Base-by-base conservation (phyloP, 2,888 invertebrate genomes). In the Parapristionchus giblindavisi region DNA sequence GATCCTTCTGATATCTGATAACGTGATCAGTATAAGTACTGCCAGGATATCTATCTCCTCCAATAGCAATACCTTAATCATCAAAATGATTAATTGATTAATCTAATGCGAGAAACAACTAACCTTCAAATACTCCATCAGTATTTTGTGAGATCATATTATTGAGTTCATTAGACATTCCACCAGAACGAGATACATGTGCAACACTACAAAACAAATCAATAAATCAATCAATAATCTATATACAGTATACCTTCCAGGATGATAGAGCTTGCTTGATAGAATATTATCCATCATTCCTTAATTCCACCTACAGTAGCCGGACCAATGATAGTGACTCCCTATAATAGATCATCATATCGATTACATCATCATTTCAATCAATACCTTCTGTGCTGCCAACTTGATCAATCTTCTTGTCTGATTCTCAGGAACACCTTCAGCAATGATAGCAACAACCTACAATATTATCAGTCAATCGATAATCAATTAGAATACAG, bases 111-210 rank as follows among this genome's bases (percentile, higher is more conserved):
- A 29, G 14, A 14, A 21, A 14, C 14, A n/a, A n/a, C n/a, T n/a
- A n/a, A n/a, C n/a, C 68, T 38, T 61, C 63, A 85, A 93, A 93
- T 0, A 97, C 98, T 4, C 98, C 98, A 89, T 99, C 94, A 0
- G 99, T 96, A 73, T 96, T 93, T 87, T 96, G 94, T 0, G 96
- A 94, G 78, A 99, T 92, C 66, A 99, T 96, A 89, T 99, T 99
- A 91, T 99, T 99, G 77, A 99, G 90, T 89, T 99, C 99, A 89
- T 99, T 99, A 68, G 96, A 97, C 99, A 99, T 99, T 11, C 99
- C 99, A 40, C 99, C 99, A 0, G 97, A 98, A 32, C 98, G 92
- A 0, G 97, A 98, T 0, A 99, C 99, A 89, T 99, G 99, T 0
- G 97, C 98, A 73, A 99, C 95, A 88, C 96, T 94, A 88, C 2